A percentile compares a stretch with the other conserved stretches of the same genome.
phyloP scores from a whole-genome alignment of 2,888 invertebrate genomes.

The Dolichomitus sp. region DNA sequence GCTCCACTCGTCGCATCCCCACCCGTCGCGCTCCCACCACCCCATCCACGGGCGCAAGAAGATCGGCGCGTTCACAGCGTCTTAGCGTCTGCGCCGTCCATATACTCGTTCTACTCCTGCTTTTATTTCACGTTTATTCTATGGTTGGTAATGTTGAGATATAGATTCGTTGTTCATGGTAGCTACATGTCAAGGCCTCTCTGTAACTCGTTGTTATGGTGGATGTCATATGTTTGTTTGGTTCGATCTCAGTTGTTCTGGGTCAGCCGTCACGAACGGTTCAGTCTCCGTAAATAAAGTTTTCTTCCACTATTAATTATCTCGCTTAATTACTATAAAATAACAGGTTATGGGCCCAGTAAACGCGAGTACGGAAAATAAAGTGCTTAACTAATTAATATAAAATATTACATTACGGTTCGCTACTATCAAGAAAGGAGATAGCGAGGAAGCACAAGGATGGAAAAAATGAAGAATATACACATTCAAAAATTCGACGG shows the following conservation, averaged over 20 bases:
- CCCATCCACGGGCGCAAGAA: too few relatives aligned
- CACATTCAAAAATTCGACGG: constrained; percentile 44
- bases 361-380: too few relatives aligned
- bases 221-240: neutral
- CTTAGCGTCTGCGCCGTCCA: too few relatives aligned
- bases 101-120: too few relatives aligned
- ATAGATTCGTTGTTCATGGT: neutral
- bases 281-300: neutral
- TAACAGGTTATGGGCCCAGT: too few relatives aligned
- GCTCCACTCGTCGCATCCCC: too few relatives aligned
- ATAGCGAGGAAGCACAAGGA: constrained; percentile 21
- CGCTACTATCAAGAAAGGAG: constrained; percentile 1
- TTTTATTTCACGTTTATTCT: too few relatives aligned
- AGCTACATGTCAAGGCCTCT: neutral
- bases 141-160: too few relatives aligned
- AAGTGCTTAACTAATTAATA: too few relatives aligned
- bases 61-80: too few relatives aligned
- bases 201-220: neutral
- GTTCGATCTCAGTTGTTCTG: neutral
- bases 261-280: neutral
- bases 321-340: neutral
- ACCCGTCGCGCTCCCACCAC: too few relatives aligned
- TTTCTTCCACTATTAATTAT: neutral
- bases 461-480: constrained; percentile 41
- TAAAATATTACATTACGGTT: neutral